Conservation (phyloP, 1,140 invertebrate species). For the Tenebrio molitor region DNA sequence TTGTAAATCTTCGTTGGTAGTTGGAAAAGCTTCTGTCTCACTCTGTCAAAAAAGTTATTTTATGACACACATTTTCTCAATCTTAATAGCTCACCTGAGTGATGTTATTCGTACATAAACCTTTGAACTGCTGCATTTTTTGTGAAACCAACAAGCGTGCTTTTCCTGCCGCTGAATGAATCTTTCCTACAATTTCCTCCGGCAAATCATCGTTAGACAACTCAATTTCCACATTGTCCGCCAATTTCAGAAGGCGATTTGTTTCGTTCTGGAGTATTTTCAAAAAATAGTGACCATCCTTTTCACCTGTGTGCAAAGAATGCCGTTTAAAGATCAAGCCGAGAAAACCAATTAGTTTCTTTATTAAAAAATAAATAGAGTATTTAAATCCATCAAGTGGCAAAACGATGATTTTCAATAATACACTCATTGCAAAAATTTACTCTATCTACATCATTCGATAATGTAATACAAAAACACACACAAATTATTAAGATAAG, state of each 20-base stretch:
- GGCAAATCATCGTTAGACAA: conserved; percentile 70
- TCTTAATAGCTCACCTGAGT: conserved; percentile 73
- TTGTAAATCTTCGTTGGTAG: conserved; percentile 89
- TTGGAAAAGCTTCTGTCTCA: conserved; percentile 86
- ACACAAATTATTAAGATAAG: conserved; percentile 8
- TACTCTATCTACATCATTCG: neutral
- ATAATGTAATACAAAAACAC: conserved; percentile 22
- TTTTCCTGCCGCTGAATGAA: conserved; percentile 91
- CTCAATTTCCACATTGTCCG: conserved; percentile 76
- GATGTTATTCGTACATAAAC: conserved; percentile 83
- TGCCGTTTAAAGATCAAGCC: conserved; percentile 25
- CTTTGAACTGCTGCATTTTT: conserved; percentile 96
- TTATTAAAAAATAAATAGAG: conserved; percentile 7
- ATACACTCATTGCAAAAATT: conserved; percentile 12
- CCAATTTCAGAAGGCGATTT: conserved; percentile 75
- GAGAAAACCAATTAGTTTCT: neutral
- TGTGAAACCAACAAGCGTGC: conserved; percentile 89
- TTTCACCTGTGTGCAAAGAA: conserved; percentile 58
- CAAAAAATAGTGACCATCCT: conserved; percentile 84
- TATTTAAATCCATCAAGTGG: neutral
- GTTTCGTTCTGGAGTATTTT: conserved; percentile 81
- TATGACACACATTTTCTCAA: too few relatives aligned
- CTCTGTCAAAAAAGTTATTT: conserved; percentile 70
- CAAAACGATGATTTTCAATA: conserved; percentile 6
- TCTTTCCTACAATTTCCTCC: conserved; percentile 85